Evolutionary conservation across 2,888 invertebrate species (phyloP), one percentile per base, ranked within the genome.

Genomic region (Colletes collaris): DNA sequence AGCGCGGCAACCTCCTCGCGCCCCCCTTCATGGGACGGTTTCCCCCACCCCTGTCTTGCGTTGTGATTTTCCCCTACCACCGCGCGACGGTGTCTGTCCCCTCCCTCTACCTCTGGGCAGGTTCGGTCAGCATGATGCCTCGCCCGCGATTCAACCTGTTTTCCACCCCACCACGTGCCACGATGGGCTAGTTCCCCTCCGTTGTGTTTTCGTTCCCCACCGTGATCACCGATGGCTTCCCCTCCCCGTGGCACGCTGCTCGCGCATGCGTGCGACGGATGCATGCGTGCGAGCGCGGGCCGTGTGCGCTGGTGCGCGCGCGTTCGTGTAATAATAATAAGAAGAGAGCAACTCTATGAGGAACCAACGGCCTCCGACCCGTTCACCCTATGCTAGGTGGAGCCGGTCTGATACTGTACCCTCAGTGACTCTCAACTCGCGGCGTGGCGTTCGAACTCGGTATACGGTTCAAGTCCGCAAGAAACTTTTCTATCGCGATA

Each of bases 281-380:
- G 67, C 75, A 76, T 83, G 85, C 85, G 66, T 75, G 81, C 83
- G 79, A 70, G 76, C 74, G 58, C 66, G 67, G 79, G 72, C 71
- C 70, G 74, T 76, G 37, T 82, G 80, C 69, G 76, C 81, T 73
- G 60, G 83, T 84, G 86, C 86, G 91, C 84, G 81, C 86, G 87
- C 85, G 89, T 90, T 88, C 90, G 89, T 90, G 88, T 89, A 90
- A 90, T 90, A 91, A 92, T 91, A 91, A 91, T 90, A 91, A 90
- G 90, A 89, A 90, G 90, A 90, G 91, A 91, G 91, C 91, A 90
- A 92, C 91, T 92, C 91, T 91, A 91, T 91, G 92, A 92, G 91
- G 91, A 91, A 92, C 92, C 91, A 90, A 89, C 92, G 91, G 91
- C 92, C 92, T 90, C 91, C 92, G 91, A 92, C 92, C 92, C 92